Evolutionary conservation across 30 jellyfish, hydroid and myxozoan species (phyloP), one percentile per base, ranked within the genome.

Genomic region (Haliclystus octoradiatus): DNA sequence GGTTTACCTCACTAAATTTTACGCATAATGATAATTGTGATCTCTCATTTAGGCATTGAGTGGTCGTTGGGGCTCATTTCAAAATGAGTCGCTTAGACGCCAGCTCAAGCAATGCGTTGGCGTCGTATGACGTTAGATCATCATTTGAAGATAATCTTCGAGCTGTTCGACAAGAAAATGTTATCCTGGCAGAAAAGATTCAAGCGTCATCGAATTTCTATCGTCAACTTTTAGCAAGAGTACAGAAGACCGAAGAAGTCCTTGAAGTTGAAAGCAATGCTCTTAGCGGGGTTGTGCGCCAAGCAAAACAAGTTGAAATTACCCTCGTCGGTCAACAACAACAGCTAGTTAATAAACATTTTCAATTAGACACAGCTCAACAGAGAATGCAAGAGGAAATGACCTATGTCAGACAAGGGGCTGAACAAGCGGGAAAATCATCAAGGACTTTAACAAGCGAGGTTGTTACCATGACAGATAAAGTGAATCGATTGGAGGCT

Each of bases 131-230:
- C 19, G 19, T 40, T 19, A 40, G 57, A 40, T 40, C 57, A 19
- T 40, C 57, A 19, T 19, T 40, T 5, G 85, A 74, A 13, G 83
- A 63, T 3, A 63, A 78, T 28, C 46, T 74, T 2, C 82, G 63
- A 28, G 85, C 83, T 33, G 85, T 74, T 1, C 69, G 85, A 2
- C 85, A 74, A 46, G 85, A 74, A 63, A 74, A 74, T 62, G 63
- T 74, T 0, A 74, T 74, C 83, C 49, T 74, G 13, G 85, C 85
- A 24, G 85, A 74, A 52, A 74, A 74, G 46, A 78, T 74, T 63
- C 85, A 74, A 63, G 81, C 65, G 34, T 78, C 85, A n/a, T 28
- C 85, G 4, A 74, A 74, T 35, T 50, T 74, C 9, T 74, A 74
- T 33, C 33, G 85, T 31, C 85, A 74, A 50, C 75, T 74, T 50